These are phyloP conservation scores for Phrixothrix hirtus DNA, from an alignment of 2,888 invertebrate genomes.

Conservation along the genomic window DNA sequence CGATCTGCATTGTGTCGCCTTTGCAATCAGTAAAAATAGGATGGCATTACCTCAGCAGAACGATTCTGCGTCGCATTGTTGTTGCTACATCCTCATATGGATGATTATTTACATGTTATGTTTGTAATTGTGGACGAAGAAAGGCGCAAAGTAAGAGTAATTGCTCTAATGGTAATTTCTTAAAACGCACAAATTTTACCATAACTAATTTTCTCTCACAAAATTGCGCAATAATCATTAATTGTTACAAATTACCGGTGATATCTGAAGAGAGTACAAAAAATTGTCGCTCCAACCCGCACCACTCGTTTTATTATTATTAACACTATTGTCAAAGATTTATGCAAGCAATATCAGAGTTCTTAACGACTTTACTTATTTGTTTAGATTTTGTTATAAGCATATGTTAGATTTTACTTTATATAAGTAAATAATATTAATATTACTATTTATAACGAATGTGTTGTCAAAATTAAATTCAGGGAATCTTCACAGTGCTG, in stretches of 20 bases:
- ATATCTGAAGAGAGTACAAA: slow-evolving; percentile 57
- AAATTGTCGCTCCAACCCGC: slow-evolving; percentile 46
- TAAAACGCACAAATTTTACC: no score
- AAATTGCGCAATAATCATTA: slow-evolving; percentile 18
- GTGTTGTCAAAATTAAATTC: slow-evolving; percentile 10
- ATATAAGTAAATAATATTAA: no score
- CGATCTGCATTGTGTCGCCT: slow-evolving; percentile 52
- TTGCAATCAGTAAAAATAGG: slow-evolving; percentile 44
- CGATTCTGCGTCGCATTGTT: slow-evolving; percentile 46
- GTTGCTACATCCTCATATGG: slow-evolving; percentile 40
- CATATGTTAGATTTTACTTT: slow-evolving; percentile 20
- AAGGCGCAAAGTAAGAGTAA: slow-evolving; percentile 11
- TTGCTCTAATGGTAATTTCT: no score
- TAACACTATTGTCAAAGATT: slow-evolving; percentile 50
- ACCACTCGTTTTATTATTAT: slow-evolving; percentile 45
- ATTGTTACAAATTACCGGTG: slow-evolving; percentile 49
- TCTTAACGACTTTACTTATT: slow-evolving; percentile 41
- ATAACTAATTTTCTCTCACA: slow-evolving; percentile 5
- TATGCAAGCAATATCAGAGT: slow-evolving; percentile 53
- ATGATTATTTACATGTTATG: slow-evolving; percentile 26
- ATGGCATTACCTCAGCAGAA: slow-evolving; percentile 54
- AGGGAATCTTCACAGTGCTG: slow-evolving; percentile 6
- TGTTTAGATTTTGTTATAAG: slow-evolving; percentile 18
- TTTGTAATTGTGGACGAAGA: slow-evolving; percentile 6
- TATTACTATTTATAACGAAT: no score